A percentile compares a stretch with the other conserved stretches of the same genome.
These are phyloP conservation scores for Imbricaverruca yamaguchii DNA, from an alignment of 2,888 invertebrate species.

Conservation along the genomic window DNA sequence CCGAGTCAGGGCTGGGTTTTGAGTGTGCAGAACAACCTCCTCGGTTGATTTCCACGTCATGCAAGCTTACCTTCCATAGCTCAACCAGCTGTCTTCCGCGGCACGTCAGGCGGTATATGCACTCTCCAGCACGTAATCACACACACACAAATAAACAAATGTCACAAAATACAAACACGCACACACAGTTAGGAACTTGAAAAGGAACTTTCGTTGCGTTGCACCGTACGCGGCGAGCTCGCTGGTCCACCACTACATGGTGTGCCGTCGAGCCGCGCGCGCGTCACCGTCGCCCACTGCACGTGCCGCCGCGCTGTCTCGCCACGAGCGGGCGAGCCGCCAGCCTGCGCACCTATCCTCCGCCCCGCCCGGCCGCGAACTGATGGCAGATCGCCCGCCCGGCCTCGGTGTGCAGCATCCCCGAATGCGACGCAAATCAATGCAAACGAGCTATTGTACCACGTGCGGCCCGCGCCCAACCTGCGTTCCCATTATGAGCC, in stretches of 20 bases:
- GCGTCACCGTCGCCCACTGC: background rate
- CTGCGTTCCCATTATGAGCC: background rate
- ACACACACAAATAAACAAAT: too few species aligned
- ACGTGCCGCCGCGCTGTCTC: background rate
- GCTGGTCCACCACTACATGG: background rate
- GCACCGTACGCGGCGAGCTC: background rate
- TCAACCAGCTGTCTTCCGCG: too few species aligned
- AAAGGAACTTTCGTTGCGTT: slow-evolving; percentile 17
- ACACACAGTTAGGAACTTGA: slow-evolving; percentile 3
- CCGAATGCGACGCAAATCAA: slow-evolving; percentile 21
- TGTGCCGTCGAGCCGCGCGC: background rate
- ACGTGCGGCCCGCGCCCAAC: background rate
- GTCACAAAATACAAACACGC: background rate
- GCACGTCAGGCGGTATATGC: too few species aligned
- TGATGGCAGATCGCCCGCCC: background rate
- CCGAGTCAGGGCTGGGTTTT: too few species aligned
- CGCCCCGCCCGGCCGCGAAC: background rate
- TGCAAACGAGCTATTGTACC: slow-evolving; percentile 20
- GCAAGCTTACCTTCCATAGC: too few species aligned
- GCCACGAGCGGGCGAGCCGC: too few species aligned
- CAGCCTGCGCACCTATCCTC: background rate
- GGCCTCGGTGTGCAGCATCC: background rate
- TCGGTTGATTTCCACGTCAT: too few species aligned
- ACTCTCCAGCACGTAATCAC: too few species aligned
- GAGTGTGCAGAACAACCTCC: too few species aligned